These are phyloP conservation scores for Pituophis catenifer DNA, from an alignment of 2,113 vertebrate species.

Conservation along the genomic window DNA sequence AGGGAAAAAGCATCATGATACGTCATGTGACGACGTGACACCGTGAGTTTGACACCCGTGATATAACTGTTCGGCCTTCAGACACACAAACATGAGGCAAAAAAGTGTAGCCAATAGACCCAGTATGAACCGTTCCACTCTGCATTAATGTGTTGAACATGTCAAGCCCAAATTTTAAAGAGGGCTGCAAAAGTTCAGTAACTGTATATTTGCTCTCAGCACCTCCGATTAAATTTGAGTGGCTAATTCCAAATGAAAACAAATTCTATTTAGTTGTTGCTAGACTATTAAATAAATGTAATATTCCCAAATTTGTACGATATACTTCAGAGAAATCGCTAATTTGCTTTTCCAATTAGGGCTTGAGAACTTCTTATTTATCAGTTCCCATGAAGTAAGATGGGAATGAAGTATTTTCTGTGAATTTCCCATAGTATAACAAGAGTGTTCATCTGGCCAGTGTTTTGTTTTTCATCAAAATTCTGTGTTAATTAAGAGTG, in stretches of 20 bases:
- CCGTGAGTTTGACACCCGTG: no score
- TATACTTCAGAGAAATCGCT: slow-evolving; percentile 17
- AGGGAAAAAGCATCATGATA: no score
- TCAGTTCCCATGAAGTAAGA: neutral
- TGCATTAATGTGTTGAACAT: neutral
- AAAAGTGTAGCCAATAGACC: neutral
- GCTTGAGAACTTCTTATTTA: neutral
- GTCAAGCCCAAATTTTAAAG: neutral
- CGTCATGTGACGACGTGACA: no score
- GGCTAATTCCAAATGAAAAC: neutral
- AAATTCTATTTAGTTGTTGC: neutral
- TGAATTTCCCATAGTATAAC: slow-evolving; percentile 34
- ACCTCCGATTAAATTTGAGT: neutral
- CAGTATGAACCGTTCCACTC: neutral
- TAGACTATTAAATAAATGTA: slow-evolving; percentile 6
- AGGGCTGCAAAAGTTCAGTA: neutral
- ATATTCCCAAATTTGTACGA: neutral
- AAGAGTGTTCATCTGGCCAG: slow-evolving; percentile 21
- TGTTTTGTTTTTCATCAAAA: slow-evolving; percentile 22
- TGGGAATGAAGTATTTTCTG: slow-evolving; percentile 14
- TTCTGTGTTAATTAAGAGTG: slow-evolving; percentile 27
- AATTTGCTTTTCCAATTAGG: slow-evolving; percentile 33
- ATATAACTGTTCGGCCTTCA: neutral
- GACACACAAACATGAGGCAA: neutral
- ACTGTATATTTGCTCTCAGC: neutral